phyloP scores from a whole-genome alignment of 2,113 vertebrate species.

The Rhabdornis inornatus region DNA sequence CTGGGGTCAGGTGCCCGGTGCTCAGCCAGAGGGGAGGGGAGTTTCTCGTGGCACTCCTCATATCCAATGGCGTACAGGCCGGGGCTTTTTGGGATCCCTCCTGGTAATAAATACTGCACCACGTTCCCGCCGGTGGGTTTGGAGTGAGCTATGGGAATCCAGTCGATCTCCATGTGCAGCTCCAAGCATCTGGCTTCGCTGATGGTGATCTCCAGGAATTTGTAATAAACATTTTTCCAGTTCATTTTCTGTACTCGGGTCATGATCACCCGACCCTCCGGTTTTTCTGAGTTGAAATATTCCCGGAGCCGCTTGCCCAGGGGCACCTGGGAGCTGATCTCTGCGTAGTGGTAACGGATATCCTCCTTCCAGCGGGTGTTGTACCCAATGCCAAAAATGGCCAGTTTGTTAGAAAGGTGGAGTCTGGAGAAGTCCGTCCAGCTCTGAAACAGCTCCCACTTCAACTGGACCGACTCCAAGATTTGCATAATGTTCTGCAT shows the following conservation, averaged over 20 bases:
- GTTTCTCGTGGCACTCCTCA: constrained; percentile 74
- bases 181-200: constrained; percentile 94
- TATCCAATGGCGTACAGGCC: constrained; percentile 94
- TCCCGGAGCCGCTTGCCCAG: constrained; percentile 93
- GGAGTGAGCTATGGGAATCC: constrained; percentile 90
- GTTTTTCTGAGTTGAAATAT: constrained; percentile 96
- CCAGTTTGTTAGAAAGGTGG: constrained; percentile 97
- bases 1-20: neutral
- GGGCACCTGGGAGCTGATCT: constrained; percentile 97
- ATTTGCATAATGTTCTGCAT: constrained; percentile 95
- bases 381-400: constrained; percentile 96
- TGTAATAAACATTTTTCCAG: constrained; percentile 99
- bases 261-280: constrained; percentile 91
- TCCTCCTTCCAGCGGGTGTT: constrained; percentile 97
- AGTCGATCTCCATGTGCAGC: constrained; percentile 96
- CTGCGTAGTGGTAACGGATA: constrained; percentile 93
- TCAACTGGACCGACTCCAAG: constrained; percentile 92
- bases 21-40: constrained; percentile 46
- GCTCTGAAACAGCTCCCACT: constrained; percentile 97
- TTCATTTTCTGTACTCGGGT: constrained; percentile 99
- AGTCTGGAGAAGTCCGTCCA: constrained; percentile 97
- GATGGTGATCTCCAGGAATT: constrained; percentile 96
- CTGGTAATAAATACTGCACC: constrained; percentile 91
- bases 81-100: constrained; percentile 90
- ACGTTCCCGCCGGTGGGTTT: constrained; percentile 81